phyloP scores from a whole-genome alignment of 1,140 invertebrate genomes.

The Drosophila sproati region DNA sequence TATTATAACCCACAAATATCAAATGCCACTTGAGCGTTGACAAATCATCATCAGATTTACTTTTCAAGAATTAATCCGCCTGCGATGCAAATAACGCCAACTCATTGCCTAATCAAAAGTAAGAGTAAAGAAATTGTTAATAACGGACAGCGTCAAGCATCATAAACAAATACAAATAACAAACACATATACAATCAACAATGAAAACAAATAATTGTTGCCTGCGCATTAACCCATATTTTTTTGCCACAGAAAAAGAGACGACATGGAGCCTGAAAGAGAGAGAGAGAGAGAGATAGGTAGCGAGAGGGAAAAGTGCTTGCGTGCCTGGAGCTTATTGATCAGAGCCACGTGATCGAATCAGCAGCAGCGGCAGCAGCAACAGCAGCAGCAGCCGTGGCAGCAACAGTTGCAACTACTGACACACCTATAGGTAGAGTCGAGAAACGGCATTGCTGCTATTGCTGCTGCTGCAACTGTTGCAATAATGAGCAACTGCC shows the following conservation, averaged over 20 bases:
- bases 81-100: conserved; percentile 54
- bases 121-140: conserved; percentile 75
- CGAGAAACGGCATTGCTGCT: conserved; percentile 19
- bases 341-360: conserved; percentile 73
- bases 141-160: conserved; percentile 29
- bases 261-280: not conserved
- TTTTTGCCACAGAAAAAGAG: conserved; percentile 16
- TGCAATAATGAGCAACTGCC: conserved; percentile 70
- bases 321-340: conserved; percentile 75
- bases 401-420: conserved; percentile 66
- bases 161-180: conserved; percentile 20
- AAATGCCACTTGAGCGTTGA: conserved; percentile 55
- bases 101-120: conserved; percentile 80
- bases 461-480: conserved; percentile 25
- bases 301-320: conserved; percentile 23
- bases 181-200: conserved; percentile 65
- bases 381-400: conserved; percentile 38
- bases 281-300: not conserved
- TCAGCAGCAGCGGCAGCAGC: conserved; percentile 45
- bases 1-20: conserved; percentile 67
- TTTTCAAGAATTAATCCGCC: conserved; percentile 81
- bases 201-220: conserved; percentile 65
- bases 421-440: conserved; percentile 59
- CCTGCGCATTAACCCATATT: conserved; percentile 74
- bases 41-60: conserved; percentile 79